A percentile compares a stretch with the other conserved stretches of the same genome.
phyloP scores from a whole-genome alignment of 1,140 invertebrate species.

The Ostrea edulis region DNA sequence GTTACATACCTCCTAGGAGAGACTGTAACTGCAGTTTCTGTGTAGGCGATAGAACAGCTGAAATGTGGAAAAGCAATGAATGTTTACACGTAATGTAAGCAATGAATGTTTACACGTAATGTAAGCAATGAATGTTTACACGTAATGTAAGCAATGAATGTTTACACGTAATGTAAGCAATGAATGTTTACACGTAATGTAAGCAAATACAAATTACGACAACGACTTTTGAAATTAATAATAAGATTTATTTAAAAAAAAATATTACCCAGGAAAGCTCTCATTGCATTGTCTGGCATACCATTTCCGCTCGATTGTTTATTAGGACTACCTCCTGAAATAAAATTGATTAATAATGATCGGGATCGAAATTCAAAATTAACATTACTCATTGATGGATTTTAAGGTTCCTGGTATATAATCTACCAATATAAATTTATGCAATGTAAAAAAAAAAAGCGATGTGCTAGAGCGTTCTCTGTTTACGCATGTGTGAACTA shows the following conservation, averaged over 20 bases:
- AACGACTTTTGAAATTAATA: no score
- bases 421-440: no score
- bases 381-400: not conserved
- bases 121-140: no score
- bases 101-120: no score
- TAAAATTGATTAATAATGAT: not conserved
- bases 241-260: no score
- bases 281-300: constrained; percentile 13
- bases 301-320: not conserved
- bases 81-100: no score
- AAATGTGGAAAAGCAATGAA: not conserved
- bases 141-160: not conserved
- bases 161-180: not conserved
- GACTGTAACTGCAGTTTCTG: constrained; percentile 10
- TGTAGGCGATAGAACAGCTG: constrained; percentile 14
- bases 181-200: no score
- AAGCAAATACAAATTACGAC: no score
- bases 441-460: no score
- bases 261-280: not conserved
- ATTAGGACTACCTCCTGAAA: not conserved
- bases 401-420: no score
- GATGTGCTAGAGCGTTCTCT: no score
- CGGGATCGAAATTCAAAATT: not conserved
- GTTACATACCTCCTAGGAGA: not conserved
- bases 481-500: not conserved